Percentiles rank a stretch among this genome's conserved stretches.
Evolutionary conservation across 2,113 vertebrate species (phyloP).

Genomic region (Asarcornis scutulata): DNA sequence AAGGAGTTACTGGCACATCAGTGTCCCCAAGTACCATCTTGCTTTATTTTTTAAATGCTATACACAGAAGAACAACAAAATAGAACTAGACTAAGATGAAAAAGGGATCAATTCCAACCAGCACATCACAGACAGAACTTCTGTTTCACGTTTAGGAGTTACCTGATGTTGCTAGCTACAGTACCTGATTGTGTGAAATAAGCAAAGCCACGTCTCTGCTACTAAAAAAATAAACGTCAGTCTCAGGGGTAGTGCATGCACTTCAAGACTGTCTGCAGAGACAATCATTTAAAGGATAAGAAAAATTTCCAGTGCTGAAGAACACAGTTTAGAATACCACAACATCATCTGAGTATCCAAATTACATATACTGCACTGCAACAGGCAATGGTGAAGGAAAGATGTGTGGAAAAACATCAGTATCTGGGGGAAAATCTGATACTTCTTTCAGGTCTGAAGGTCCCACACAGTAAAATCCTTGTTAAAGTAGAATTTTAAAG

Average conservation of each 20-base stretch:
- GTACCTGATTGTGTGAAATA: not conserved
- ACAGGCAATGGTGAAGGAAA: not conserved
- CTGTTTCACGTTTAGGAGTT: not conserved
- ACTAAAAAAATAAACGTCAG: not conserved
- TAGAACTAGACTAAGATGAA: not conserved
- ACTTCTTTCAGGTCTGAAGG: not conserved
- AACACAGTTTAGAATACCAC: not conserved
- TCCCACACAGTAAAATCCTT: not conserved
- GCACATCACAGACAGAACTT: not conserved
- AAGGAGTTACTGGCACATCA: not conserved
- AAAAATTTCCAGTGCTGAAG: not conserved
- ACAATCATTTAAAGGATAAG: not conserved
- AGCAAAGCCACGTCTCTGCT: not conserved
- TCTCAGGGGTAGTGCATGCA: not conserved
- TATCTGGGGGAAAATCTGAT: not conserved
- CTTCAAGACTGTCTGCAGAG: not conserved
- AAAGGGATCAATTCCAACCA: not conserved
- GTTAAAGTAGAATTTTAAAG: not conserved
- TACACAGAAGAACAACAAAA: not conserved
- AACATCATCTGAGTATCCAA: not conserved
- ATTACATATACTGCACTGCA: not conserved
- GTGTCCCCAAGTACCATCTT: not conserved
- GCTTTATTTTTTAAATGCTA: not conserved
- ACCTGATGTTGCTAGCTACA: not conserved
- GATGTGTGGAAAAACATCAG: not conserved